Evolutionary conservation across 1,140 invertebrate genomes (phyloP).

Genomic region (Galendromus occidentalis): DNA sequence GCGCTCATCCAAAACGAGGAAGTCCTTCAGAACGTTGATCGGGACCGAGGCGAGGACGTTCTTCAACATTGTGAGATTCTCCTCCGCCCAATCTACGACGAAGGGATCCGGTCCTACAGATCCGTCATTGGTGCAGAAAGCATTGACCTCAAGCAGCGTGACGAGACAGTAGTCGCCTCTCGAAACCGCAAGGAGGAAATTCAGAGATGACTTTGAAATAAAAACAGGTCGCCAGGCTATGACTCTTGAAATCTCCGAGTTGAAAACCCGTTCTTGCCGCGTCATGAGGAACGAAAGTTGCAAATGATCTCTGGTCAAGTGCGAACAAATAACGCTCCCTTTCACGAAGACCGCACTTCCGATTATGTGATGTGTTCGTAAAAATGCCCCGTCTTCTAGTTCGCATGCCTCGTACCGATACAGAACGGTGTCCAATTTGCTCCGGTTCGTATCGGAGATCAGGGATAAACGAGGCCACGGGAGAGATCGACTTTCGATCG

Average conservation of each 20-base stretch:
- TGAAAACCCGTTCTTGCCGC: neutral
- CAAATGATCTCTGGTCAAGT: neutral
- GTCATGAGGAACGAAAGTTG: neutral
- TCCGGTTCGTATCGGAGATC: neutral
- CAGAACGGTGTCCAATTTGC: neutral
- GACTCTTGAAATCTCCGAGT: neutral
- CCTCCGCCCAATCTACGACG: neutral
- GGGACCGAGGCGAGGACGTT: neutral
- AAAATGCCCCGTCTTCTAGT: neutral
- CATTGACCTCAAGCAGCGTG: neutral
- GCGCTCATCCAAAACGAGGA: neutral
- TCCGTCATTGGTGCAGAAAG: neutral
- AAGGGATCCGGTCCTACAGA: neutral
- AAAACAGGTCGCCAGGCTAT: neutral
- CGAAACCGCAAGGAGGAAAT: neutral
- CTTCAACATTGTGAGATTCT: constrained; percentile 5
- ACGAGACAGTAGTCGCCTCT: neutral
- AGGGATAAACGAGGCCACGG: neutral
- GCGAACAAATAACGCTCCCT: neutral
- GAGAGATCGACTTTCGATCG: neutral
- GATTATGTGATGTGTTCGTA: neutral
- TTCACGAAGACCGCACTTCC: neutral
- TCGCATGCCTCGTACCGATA: neutral
- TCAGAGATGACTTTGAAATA: neutral
- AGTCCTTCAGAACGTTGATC: neutral